These are phyloP conservation scores for Pachliopta kotzebuea DNA, from an alignment of 2,888 invertebrate genomes.

Conservation along the genomic window DNA sequence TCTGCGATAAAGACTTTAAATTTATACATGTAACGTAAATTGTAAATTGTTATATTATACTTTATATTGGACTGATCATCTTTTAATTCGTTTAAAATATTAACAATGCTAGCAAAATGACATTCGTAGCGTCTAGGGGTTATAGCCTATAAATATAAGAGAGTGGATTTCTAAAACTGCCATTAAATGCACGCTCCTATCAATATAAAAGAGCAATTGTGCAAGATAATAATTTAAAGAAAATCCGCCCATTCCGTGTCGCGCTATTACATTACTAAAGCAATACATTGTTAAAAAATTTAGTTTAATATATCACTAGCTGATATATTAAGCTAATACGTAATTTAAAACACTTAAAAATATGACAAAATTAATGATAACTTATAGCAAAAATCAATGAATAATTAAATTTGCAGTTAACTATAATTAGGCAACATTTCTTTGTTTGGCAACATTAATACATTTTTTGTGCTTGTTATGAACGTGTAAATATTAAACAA, in stretches of 20 bases:
- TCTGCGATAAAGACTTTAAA: too few relatives aligned
- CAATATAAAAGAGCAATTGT: constrained; percentile 24
- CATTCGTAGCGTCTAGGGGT: background rate
- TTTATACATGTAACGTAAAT: too few relatives aligned
- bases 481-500: too few relatives aligned
- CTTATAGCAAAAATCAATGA: too few relatives aligned
- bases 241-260: constrained; percentile 27
- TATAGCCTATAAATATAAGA: constrained; percentile 1
- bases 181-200: constrained; percentile 20
- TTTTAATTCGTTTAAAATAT: background rate
- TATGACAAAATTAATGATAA: too few relatives aligned
- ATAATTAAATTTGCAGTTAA: too few relatives aligned
- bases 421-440: too few relatives aligned
- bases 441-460: too few relatives aligned
- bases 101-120: background rate
- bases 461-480: too few relatives aligned
- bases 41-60: too few relatives aligned
- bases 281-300: constrained; percentile 4
- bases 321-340: background rate
- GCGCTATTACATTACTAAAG: constrained; percentile 19
- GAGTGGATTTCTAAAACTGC: constrained; percentile 5
- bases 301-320: background rate
- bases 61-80: background rate
- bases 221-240: constrained; percentile 25
- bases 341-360: background rate